phyloP scores from a whole-genome alignment of 2,797 vertebrate species.

The Bradypodion pumilum region DNA sequence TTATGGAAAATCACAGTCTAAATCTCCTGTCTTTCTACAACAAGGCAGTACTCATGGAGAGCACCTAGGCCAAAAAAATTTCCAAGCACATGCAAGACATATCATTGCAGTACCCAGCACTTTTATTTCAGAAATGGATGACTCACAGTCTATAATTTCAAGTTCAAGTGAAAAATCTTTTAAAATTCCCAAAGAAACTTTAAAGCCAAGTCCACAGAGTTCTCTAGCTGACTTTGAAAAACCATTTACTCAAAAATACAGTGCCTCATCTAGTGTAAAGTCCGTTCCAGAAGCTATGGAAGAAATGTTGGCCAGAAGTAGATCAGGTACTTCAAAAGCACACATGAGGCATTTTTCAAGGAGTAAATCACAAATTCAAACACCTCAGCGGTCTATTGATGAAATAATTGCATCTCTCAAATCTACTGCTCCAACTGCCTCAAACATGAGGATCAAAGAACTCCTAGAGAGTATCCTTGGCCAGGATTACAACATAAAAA shows the following conservation, averaged over 20 bases:
- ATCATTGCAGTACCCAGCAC: slow-evolving; percentile 30
- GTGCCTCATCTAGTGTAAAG: slow-evolving; percentile 35
- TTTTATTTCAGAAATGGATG: slow-evolving; percentile 11
- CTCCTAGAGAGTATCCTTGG: slow-evolving; percentile 76
- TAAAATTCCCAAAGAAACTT: slow-evolving; percentile 4
- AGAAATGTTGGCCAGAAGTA: slow-evolving; percentile 46
- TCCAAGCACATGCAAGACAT: background rate
- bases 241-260: slow-evolving; percentile 42
- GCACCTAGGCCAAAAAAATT: background rate
- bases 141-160: slow-evolving; percentile 33
- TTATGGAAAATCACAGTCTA: slow-evolving; percentile 17
- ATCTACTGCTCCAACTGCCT: slow-evolving; percentile 65
- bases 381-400: slow-evolving; percentile 67
- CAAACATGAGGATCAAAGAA: slow-evolving; percentile 73
- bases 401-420: slow-evolving; percentile 76
- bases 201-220: slow-evolving; percentile 37
- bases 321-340: slow-evolving; percentile 37
- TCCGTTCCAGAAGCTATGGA: slow-evolving; percentile 51
- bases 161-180: slow-evolving; percentile 30
- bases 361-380: slow-evolving; percentile 44
- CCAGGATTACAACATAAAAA: slow-evolving; percentile 64
- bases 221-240: slow-evolving; percentile 22
- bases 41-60: slow-evolving; percentile 26
- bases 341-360: slow-evolving; percentile 29
- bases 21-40: background rate